A percentile compares a stretch with the other conserved stretches of the same genome.
Conservation (phyloP, 2,797 vertebrate genomes). For the Acrossocheilus wenchowensis region DNA sequence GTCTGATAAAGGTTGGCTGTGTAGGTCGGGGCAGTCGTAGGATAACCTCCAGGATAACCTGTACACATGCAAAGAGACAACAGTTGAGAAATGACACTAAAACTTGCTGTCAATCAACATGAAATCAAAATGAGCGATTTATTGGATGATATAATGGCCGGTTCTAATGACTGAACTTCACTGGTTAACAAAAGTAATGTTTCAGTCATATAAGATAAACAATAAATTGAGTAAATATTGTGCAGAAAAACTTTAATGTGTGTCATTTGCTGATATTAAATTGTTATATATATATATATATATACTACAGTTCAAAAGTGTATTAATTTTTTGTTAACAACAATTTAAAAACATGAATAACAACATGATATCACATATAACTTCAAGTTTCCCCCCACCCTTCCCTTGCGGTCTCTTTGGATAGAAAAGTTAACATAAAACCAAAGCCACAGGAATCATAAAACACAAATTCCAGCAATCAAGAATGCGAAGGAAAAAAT, state of each 20-base stretch:
- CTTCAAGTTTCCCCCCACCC: no score
- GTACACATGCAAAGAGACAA: slow-evolving; percentile 38
- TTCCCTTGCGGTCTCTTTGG: no score
- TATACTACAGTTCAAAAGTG: no score
- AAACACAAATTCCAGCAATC: no score
- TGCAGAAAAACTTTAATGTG: no score
- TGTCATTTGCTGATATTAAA: background rate
- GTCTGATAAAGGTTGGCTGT: slow-evolving; percentile 96
- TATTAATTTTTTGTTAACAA: no score
- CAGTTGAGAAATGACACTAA: background rate
- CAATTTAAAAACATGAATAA: no score
- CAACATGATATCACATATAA: no score
- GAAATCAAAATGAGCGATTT: background rate
- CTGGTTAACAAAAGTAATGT: background rate
- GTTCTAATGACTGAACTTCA: background rate
- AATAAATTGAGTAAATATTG: background rate
- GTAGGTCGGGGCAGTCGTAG: slow-evolving; percentile 91
- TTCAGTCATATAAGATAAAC: background rate
- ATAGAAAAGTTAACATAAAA: no score
- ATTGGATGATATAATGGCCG: background rate
- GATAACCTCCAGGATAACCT: slow-evolving; percentile 97
- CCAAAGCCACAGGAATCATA: no score
- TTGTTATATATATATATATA: background rate
- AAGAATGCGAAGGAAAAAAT: no score
- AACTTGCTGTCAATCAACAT: background rate